phyloP scores from a whole-genome alignment of 2,113 vertebrate genomes.

The Anthoscopus minutus region DNA sequence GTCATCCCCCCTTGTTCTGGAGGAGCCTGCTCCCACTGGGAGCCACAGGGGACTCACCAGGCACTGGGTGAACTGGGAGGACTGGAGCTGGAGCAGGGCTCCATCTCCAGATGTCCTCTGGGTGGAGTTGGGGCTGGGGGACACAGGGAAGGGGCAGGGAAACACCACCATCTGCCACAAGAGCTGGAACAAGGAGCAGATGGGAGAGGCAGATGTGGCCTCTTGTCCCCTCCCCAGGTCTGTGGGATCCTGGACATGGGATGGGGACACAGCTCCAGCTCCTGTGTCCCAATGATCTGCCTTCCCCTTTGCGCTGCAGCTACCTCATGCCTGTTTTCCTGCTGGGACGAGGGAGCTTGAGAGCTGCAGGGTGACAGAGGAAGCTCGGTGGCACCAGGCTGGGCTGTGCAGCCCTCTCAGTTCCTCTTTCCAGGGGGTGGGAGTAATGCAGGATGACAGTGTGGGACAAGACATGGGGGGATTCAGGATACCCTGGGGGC shows the following conservation, averaged over 20 bases:
- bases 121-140: neutral
- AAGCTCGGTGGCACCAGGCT: rapidly evolving
- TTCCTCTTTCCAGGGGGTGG: neutral
- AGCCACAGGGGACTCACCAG: neutral
- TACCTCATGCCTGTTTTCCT: neutral
- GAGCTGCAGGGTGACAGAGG: neutral
- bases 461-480: neutral
- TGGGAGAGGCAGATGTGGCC: neutral
- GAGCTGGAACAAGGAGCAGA: neutral
- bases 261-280: neutral
- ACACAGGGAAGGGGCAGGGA: neutral
- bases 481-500: neutral
- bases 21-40: neutral
- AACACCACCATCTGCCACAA: neutral
- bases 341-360: neutral
- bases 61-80: neutral
- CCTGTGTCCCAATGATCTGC: neutral
- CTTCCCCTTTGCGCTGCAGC: neutral
- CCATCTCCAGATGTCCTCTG: neutral
- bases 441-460: neutral
- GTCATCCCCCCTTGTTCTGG: neutral
- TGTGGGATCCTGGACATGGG: rapidly evolving
- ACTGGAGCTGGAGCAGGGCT: neutral
- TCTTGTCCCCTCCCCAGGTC: neutral
- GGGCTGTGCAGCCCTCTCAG: neutral